Conservation (phyloP, 2,113 vertebrate genomes). For the Aphelocoma coerulescens region DNA sequence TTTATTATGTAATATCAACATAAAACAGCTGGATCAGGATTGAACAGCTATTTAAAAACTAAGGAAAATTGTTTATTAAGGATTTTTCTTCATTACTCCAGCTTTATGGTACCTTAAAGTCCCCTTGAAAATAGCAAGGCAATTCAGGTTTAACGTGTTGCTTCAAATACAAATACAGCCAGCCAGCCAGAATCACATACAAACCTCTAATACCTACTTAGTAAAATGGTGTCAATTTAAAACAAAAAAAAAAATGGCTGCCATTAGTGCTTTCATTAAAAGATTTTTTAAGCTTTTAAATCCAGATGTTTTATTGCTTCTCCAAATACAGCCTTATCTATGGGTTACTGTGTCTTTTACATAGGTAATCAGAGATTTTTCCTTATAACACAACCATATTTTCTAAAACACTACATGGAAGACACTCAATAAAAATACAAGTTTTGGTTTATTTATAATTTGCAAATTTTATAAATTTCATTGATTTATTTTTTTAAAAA, state of each 20-base stretch:
- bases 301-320: background rate
- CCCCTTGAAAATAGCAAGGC: background rate
- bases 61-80: constrained; percentile 19
- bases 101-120: background rate
- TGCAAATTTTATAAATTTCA: background rate
- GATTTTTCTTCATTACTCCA: constrained; percentile 13
- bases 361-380: background rate
- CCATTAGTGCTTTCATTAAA: background rate
- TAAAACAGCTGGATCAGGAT: constrained; percentile 45
- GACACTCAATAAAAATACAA: background rate
- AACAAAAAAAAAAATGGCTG: background rate
- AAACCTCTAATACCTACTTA: background rate
- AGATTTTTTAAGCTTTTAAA: background rate
- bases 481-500: background rate
- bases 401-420: background rate
- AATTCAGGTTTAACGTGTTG: background rate
- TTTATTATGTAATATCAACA: constrained; percentile 45
- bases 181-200: background rate
- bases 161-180: background rate
- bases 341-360: background rate
- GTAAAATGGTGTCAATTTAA: background rate
- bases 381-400: background rate
- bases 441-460: background rate
- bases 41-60: constrained; percentile 20
- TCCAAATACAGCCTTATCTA: background rate